Evolutionary conservation across 2,113 vertebrate genomes (phyloP).

Genomic region (Myiopsitta monachus): DNA sequence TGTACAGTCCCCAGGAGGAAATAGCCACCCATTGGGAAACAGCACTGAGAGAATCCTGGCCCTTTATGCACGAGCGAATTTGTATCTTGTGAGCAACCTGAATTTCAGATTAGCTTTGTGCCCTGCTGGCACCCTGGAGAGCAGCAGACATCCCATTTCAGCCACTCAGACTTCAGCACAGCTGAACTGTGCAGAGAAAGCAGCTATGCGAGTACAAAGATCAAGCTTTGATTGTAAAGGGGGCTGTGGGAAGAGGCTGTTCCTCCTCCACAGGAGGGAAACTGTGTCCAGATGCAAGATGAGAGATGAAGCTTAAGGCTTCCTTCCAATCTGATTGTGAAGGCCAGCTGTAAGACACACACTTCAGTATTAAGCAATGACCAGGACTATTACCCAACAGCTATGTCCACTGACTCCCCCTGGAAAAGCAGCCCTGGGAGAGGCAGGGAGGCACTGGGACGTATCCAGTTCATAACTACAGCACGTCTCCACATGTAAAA

Average conservation of each 20-base stretch:
- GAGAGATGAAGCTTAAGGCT: neutral
- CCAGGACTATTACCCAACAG: neutral
- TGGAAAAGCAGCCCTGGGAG: neutral
- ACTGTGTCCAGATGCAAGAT: neutral
- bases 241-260: neutral
- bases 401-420: neutral
- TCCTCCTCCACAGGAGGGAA: neutral
- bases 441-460: neutral
- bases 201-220: neutral
- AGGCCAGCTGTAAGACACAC: neutral
- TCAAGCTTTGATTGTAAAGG: neutral
- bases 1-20: neutral
- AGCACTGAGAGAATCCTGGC: neutral
- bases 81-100: neutral
- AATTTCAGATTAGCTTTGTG: neutral
- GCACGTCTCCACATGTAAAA: neutral
- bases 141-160: neutral
- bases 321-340: neutral
- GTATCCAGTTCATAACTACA: neutral
- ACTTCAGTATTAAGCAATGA: neutral
- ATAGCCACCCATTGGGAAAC: neutral
- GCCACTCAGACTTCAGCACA: neutral
- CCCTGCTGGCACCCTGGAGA: neutral
- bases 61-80: rapidly evolving
- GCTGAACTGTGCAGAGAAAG: neutral